Evolutionary conservation across 2,888 invertebrate species (phyloP).

Genomic region (Globia sparganii): DNA sequence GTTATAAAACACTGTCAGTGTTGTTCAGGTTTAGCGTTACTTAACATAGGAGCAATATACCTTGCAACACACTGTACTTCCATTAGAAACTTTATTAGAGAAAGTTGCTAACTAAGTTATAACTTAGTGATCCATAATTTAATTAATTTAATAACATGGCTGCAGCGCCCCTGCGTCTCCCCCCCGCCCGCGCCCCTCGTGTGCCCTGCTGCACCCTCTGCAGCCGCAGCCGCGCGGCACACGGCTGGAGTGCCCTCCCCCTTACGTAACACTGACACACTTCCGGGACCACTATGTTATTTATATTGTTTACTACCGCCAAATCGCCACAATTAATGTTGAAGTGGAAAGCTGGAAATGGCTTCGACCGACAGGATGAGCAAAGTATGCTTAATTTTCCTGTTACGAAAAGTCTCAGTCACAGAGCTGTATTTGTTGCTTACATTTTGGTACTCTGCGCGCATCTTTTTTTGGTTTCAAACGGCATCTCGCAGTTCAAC

Average conservation of each 20-base stretch:
- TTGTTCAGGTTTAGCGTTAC: constrained; percentile 30
- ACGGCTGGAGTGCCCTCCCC: constrained; percentile 32
- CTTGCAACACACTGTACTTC: not conserved
- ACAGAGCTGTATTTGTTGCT: not conserved
- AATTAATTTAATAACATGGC: constrained; percentile 32
- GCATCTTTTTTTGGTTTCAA: too few species aligned
- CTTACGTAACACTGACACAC: constrained; percentile 63
- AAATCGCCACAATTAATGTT: constrained; percentile 37
- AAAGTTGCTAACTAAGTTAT: constrained; percentile 21
- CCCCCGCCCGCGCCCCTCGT: not conserved
- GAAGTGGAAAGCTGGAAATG: constrained; percentile 31
- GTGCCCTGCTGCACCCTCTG: constrained; percentile 39
- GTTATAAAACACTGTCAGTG: constrained; percentile 51
- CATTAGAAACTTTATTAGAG: constrained; percentile 12
- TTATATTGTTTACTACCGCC: constrained; percentile 60
- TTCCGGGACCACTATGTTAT: constrained; percentile 55
- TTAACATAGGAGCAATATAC: not conserved
- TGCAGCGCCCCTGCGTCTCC: constrained; percentile 21
- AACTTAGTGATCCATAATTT: constrained; percentile 15
- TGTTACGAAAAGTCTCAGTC: not conserved
- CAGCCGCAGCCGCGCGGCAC: constrained; percentile 45
- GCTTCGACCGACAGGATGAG: constrained; percentile 8
- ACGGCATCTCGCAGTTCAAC: too few species aligned
- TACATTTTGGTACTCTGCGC: too few species aligned
- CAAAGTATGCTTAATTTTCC: not conserved